A percentile compares a stretch with the other conserved stretches of the same genome.
Evolutionary conservation across 2,797 vertebrate genomes (phyloP).

Genomic region (Poeciliopsis presidionis): DNA sequence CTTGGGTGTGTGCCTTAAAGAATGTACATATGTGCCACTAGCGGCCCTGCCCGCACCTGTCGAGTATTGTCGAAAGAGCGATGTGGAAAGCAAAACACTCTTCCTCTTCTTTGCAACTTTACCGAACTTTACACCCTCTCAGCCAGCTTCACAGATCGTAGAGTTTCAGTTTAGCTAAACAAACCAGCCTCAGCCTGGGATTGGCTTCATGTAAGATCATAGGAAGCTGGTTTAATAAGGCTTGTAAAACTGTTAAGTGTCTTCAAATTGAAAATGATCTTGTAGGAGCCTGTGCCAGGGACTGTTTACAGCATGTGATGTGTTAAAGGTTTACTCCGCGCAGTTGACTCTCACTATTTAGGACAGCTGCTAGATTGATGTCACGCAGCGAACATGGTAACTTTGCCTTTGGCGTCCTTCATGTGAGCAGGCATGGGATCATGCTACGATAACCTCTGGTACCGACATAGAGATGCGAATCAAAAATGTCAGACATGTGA

Average conservation of each 20-base stretch:
- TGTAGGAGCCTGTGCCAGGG: constrained; percentile 17
- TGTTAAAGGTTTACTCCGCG: constrained; percentile 35
- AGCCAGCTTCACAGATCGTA: constrained; percentile 10
- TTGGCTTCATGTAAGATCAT: constrained; percentile 22
- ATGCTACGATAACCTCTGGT: not conserved
- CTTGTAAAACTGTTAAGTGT: constrained; percentile 25
- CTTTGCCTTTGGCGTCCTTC: not conserved
- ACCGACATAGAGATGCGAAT: not conserved
- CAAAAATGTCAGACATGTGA: not conserved
- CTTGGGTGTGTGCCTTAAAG: constrained; percentile 43
- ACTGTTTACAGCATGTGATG: constrained; percentile 30
- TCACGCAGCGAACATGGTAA: constrained; percentile 9
- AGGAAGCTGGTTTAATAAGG: constrained; percentile 11
- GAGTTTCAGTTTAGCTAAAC: constrained; percentile 12
- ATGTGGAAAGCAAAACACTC: constrained; percentile 27
- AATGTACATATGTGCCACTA: not conserved
- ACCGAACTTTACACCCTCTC: constrained; percentile 4
- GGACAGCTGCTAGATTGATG: constrained; percentile 10
- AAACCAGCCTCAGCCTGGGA: constrained; percentile 22
- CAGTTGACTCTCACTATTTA: constrained; percentile 5
- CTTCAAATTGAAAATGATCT: constrained; percentile 11
- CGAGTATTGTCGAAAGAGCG: constrained; percentile 44
- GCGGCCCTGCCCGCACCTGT: constrained; percentile 57
- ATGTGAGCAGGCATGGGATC: not conserved
- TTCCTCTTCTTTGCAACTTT: not conserved